phyloP scores from a whole-genome alignment of 2,113 vertebrate genomes.

The Rhinoderma darwinii region DNA sequence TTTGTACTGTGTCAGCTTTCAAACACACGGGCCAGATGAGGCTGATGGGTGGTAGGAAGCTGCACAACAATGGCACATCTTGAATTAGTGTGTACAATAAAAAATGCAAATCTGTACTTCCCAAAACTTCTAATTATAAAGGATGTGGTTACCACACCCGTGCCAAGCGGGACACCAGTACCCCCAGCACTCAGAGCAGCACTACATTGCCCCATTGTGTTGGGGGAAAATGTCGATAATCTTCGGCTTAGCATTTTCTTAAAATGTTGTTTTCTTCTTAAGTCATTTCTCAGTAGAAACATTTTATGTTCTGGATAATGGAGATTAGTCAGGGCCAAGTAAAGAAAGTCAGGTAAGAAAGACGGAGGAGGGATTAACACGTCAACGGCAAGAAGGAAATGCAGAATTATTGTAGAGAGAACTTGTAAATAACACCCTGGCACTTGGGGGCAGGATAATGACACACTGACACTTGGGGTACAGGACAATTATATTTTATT shows the following conservation, averaged over 20 bases:
- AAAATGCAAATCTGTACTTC: slow-evolving; percentile 17
- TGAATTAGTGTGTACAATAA: slow-evolving; percentile 3
- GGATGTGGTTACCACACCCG: slow-evolving; percentile 30
- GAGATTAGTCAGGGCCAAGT: too few species aligned
- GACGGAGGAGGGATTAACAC: too few species aligned
- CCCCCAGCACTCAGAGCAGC: not conserved
- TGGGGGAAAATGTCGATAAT: not conserved
- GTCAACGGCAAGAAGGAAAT: too few species aligned
- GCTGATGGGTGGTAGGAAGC: slow-evolving; percentile 30
- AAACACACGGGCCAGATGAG: slow-evolving; percentile 28
- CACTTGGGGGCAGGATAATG: too few species aligned
- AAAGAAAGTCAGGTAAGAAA: too few species aligned
- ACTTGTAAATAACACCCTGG: too few species aligned
- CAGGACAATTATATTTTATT: too few species aligned
- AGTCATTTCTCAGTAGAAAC: not conserved
- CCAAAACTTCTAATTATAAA: slow-evolving; percentile 14
- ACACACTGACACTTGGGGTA: too few species aligned
- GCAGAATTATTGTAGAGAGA: too few species aligned
- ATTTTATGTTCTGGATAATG: not conserved
- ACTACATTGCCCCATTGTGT: not conserved
- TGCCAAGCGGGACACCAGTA: slow-evolving; percentile 23
- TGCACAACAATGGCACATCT: slow-evolving; percentile 1
- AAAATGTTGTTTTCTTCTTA: not conserved
- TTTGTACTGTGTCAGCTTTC: slow-evolving; percentile 61
- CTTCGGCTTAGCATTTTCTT: not conserved